Conservation (phyloP, 2,113 vertebrate genomes). For the Martes martes region DNA sequence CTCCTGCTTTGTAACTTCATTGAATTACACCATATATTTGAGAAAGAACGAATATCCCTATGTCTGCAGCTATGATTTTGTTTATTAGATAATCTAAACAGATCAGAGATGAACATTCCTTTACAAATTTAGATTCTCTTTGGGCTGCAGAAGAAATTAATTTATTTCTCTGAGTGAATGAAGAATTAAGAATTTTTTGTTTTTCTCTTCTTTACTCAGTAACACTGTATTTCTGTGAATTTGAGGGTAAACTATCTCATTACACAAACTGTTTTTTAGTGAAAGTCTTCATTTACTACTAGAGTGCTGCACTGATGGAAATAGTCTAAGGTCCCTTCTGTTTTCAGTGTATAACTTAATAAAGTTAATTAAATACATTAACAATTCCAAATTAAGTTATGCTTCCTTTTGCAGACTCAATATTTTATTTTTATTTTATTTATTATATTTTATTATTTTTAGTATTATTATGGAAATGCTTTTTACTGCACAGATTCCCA, state of each 20-base stretch:
- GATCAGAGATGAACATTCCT: not conserved
- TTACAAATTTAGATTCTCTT: not conserved
- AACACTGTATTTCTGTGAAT: not conserved
- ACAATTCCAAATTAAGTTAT: not conserved
- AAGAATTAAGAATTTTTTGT: not conserved
- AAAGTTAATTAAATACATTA: not conserved
- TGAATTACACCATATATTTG: not conserved
- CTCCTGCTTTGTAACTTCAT: not conserved
- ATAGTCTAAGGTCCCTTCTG: no score
- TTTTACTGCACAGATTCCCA: not conserved
- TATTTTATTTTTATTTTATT: no score
- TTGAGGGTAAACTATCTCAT: not conserved
- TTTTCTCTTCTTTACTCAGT: not conserved
- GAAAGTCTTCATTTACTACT: not conserved
- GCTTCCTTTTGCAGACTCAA: not conserved
- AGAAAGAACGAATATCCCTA: no score
- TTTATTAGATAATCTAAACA: not conserved
- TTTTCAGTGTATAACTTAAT: not conserved
- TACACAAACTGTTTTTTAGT: not conserved
- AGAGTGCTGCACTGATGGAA: not conserved
- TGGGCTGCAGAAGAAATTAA: not conserved
- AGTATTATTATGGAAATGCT: not conserved
- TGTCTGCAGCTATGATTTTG: fast-evolving
- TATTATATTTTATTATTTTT: not conserved
- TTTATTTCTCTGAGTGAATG: not conserved